phyloP scores from a whole-genome alignment of 1,140 invertebrate genomes.

The Akabosia matsudoensis region DNA sequence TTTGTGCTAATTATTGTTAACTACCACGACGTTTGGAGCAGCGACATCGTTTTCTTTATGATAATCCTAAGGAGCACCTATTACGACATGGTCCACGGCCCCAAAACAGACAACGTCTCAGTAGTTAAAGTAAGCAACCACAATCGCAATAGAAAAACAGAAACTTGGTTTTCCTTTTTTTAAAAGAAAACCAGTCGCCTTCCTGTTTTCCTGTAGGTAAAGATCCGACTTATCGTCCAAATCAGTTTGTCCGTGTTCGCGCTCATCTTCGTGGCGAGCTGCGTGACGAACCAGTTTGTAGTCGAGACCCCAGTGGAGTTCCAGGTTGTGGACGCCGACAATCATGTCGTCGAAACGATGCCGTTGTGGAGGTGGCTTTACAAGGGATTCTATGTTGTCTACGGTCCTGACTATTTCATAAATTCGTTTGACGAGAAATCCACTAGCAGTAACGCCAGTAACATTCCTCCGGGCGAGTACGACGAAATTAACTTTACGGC shows the following conservation, averaged over 20 bases:
- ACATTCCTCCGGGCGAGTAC: not conserved
- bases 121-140: too few species aligned
- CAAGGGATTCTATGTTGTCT: too few species aligned
- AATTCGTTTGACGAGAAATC: too few species aligned
- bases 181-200: too few species aligned
- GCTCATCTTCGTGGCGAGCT: not conserved
- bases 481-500: not conserved
- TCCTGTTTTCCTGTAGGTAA: too few species aligned
- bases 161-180: too few species aligned
- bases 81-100: not conserved
- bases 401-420: too few species aligned
- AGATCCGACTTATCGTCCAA: too few species aligned
- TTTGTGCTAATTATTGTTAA: not conserved
- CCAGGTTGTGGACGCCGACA: not conserved
- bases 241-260: too few species aligned
- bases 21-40: not conserved
- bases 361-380: not conserved
- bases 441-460: too few species aligned
- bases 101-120: too few species aligned
- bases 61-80: not conserved
- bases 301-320: not conserved
- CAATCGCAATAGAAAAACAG: too few species aligned
- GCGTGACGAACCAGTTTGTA: not conserved
- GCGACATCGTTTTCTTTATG: not conserved
- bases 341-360: not conserved